Conservation (phyloP, 2,797 vertebrate species). For the Cossypha polioptera region DNA sequence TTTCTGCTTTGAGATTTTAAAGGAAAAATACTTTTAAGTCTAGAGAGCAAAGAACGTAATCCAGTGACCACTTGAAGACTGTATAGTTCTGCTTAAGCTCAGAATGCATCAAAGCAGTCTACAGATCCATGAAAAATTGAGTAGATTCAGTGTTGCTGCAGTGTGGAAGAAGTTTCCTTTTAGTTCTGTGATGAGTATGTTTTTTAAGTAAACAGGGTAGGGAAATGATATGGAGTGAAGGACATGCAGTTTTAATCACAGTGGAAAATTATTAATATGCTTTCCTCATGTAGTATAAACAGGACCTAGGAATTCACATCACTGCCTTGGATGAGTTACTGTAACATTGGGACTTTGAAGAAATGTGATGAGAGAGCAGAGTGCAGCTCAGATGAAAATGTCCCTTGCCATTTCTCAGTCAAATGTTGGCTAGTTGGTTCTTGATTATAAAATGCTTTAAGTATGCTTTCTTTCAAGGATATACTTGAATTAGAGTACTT, state of each 20-base stretch:
- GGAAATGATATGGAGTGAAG: not conserved
- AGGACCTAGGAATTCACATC: not conserved
- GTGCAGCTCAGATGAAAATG: not conserved
- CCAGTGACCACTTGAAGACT: not conserved
- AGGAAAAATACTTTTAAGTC: not conserved
- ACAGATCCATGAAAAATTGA: not conserved
- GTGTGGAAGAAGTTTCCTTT: not conserved
- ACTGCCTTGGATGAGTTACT: not conserved
- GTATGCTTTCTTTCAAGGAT: not conserved
- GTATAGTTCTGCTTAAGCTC: not conserved
- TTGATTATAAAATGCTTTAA: not conserved
- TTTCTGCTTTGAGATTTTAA: not conserved
- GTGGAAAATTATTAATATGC: not conserved
- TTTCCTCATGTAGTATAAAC: not conserved
- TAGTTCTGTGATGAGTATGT: not conserved
- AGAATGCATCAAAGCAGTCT: not conserved
- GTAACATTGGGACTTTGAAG: not conserved
- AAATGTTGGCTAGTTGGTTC: not conserved
- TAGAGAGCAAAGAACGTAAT: not conserved
- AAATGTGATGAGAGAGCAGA: not conserved
- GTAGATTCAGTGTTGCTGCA: not conserved
- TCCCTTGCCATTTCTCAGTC: not conserved
- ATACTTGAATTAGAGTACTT: not conserved
- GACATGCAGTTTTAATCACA: not conserved
- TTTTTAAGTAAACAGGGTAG: slow-evolving; percentile 10